A percentile compares a stretch with the other conserved stretches of the same genome.
Conservation (phyloP, 2,888 invertebrate genomes). For the Thymelicus lineola region DNA sequence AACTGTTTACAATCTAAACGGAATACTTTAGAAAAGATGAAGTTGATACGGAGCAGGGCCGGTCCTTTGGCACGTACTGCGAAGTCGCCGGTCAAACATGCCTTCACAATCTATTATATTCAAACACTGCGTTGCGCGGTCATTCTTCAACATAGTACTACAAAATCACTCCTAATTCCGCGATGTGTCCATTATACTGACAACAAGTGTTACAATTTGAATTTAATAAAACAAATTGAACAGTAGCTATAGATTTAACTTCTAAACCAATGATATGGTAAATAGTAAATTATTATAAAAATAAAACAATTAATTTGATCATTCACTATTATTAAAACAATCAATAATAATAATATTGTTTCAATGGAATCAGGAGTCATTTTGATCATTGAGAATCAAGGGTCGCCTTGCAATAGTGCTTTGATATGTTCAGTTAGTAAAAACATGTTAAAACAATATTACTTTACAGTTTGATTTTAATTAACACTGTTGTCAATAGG, state of each 20-base stretch:
- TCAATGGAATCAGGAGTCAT: not conserved
- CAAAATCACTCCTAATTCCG: slow-evolving; percentile 3
- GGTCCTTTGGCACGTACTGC: slow-evolving; percentile 69
- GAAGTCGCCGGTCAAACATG: slow-evolving; percentile 12
- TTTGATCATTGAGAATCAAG: not conserved
- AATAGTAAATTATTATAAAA: not conserved
- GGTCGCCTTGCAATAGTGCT: slow-evolving; percentile 33
- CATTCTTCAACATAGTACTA: not conserved
- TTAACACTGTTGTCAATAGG: slow-evolving; percentile 52
- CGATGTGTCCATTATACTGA: not conserved
- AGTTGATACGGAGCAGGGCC: slow-evolving; percentile 50
- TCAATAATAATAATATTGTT: not conserved
- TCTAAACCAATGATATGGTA: too few species aligned
- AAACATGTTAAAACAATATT: slow-evolving; percentile 32
- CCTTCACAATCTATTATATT: slow-evolving; percentile 27
- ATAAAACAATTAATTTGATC: not conserved
- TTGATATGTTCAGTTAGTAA: slow-evolving; percentile 60
- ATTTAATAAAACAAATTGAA: too few species aligned
- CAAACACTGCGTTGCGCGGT: not conserved
- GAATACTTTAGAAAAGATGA: slow-evolving; percentile 64
- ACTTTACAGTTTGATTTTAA: slow-evolving; percentile 14
- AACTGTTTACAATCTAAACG: slow-evolving; percentile 76
- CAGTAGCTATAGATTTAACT: too few species aligned
- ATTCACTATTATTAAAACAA: not conserved
- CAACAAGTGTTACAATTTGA: not conserved